Base-by-base conservation (phyloP, 2,888 invertebrate genomes). In the Ophion obscuratus region DNA sequence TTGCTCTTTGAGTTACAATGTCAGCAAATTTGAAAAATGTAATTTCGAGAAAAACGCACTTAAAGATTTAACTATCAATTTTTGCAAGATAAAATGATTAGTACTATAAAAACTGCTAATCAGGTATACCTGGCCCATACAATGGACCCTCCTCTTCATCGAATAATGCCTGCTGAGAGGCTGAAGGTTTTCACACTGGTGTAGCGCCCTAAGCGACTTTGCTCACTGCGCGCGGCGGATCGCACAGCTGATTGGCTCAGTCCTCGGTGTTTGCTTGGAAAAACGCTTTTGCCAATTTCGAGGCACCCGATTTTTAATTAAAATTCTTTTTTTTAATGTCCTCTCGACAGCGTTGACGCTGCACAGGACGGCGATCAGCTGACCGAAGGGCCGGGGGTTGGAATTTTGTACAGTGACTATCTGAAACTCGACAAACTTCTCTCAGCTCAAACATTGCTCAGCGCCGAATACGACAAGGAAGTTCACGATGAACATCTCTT, bases 401-500 rank as follows among this genome's bases (percentile, higher is more conserved):
- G 98, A 0, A 97, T 98, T 95, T 95, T 98, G 74, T 99, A 99
- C 93, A 97, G 97, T 0, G 98, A 98, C 91, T 99, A 99, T 92
- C 95, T 99, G 82, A 97, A 97, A 96, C 95, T 99, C 92, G 98
- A 99, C 93, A 98, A 98, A 92, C 95, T 99, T 27, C 95, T 99
- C 57, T 95, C 95, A 47, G 96, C 98, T 0, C 99, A 99, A 94
- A 95, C 97, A 83, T 96, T 98, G 95, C 95, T 98, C 71, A 98
- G 98, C 88, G 95, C 95, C 6, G 96, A 96, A 92, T 92, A 93
- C 80, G 96, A 97, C 79, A 95, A 96, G 36, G 95, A 96, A 81
- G 98, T 99, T 0, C 99, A 99, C 89, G 99, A 99, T 94, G 99
- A 99, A 92, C 99, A 99, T 95, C 95, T 99, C 9, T 99, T 99